Conservation (phyloP, 30 jellyfish, hydroid and myxozoan genomes). For the Morbakka virulenta region DNA sequence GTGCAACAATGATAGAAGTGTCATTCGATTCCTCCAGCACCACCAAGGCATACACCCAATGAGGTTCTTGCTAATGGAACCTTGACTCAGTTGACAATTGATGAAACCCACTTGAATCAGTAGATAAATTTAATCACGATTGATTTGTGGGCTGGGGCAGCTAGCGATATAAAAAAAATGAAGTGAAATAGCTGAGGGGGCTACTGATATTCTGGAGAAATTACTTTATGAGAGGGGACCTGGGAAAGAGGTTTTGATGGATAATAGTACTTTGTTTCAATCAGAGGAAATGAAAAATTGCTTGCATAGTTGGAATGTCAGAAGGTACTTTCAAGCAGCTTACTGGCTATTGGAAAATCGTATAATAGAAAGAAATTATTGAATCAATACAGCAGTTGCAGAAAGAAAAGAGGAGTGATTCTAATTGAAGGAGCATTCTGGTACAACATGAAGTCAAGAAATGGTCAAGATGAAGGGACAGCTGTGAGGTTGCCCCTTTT, state of each 20-base stretch:
- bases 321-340: not conserved
- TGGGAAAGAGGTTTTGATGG: slow-evolving; percentile 17
- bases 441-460: not conserved
- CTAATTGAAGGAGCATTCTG: not conserved
- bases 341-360: slow-evolving; percentile 16
- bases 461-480: slow-evolving; percentile 14
- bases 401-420: not conserved
- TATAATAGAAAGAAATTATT: slow-evolving; percentile 9
- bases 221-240: slow-evolving; percentile 22
- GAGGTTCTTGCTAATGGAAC: not conserved
- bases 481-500: not conserved
- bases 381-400: slow-evolving; percentile 4
- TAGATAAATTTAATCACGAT: too few species aligned
- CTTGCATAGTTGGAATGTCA: not conserved
- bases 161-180: not conserved
- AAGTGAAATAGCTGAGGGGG: too few species aligned
- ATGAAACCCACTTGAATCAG: slow-evolving; percentile 19
- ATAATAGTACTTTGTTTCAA: not conserved
- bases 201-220: not conserved
- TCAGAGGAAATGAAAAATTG: not conserved
- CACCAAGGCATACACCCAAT: not conserved
- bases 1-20: slow-evolving; percentile 3
- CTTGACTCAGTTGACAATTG: slow-evolving; percentile 17
- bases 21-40: slow-evolving; percentile 15
- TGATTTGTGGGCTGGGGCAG: slow-evolving; percentile 6